These are phyloP conservation scores for Leptopilina myrica DNA, from an alignment of 2,888 invertebrate species.

Conservation along the genomic window DNA sequence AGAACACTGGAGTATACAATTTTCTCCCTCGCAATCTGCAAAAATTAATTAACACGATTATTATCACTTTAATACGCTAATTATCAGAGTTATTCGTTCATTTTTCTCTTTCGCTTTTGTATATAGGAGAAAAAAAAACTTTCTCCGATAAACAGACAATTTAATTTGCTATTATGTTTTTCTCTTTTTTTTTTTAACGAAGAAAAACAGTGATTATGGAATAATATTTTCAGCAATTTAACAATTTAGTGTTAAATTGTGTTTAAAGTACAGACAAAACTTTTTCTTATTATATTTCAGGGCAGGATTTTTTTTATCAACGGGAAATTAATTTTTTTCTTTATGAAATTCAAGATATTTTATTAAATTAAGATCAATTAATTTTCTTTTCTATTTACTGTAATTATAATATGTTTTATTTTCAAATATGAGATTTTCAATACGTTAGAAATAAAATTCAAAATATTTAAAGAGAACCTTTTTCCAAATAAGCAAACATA, in stretches of 20 bases:
- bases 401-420: too few species aligned
- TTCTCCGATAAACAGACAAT: background rate
- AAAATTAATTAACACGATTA: conserved; percentile 48
- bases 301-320: background rate
- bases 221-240: background rate
- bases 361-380: too few species aligned
- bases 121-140: background rate
- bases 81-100: background rate
- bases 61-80: conserved; percentile 42
- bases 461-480: too few species aligned
- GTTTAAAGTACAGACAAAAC: background rate
- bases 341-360: too few species aligned
- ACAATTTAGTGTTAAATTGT: too few species aligned
- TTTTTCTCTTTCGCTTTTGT: background rate
- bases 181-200: background rate
- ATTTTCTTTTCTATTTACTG: too few species aligned
- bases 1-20: conserved; percentile 77
- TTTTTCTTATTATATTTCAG: background rate
- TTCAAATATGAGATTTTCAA: too few species aligned
- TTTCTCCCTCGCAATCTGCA: conserved; percentile 75
- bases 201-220: background rate
- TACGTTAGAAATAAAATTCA: too few species aligned
- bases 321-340: too few species aligned
- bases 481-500: too few species aligned
- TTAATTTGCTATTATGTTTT: background rate